phyloP scores from a whole-genome alignment of 2,113 vertebrate species.

The Balaenoptera acutorostrata region DNA sequence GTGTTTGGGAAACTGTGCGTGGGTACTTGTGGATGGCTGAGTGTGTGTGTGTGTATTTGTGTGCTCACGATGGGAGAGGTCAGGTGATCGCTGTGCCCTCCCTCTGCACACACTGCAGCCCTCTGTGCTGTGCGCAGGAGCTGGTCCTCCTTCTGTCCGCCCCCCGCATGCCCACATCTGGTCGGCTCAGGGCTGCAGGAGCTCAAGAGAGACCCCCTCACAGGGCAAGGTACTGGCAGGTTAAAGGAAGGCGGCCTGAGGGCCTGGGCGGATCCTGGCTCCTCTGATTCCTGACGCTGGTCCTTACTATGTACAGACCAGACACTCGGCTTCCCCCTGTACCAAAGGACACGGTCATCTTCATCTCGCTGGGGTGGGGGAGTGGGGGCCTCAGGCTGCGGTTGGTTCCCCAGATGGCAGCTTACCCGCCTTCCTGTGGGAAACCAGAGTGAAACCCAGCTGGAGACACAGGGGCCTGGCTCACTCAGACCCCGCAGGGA shows the following conservation, averaged over 20 bases:
- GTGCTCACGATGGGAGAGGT: neutral
- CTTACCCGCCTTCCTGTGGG: neutral
- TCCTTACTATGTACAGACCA: neutral
- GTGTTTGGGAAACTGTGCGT: neutral
- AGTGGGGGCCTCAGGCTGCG: neutral
- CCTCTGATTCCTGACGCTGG: rapidly evolving
- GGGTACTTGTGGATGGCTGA: neutral
- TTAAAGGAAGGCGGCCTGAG: neutral
- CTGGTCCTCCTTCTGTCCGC: rapidly evolving
- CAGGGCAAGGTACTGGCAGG: rapidly evolving
- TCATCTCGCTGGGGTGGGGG: rapidly evolving
- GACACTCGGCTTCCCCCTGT: neutral
- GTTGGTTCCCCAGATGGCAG: neutral
- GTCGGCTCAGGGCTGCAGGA: neutral
- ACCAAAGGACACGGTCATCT: rapidly evolving
- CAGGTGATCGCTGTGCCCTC: too few species aligned
- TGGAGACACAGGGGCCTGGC: neutral
- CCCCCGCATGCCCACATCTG: too few species aligned
- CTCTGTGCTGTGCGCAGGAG: neutral
- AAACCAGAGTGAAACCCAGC: neutral
- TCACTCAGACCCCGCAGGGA: rapidly evolving
- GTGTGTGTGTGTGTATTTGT: neutral
- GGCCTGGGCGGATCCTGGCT: neutral
- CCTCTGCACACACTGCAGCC: neutral
- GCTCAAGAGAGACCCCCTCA: neutral